These are phyloP conservation scores for Pteruthius melanotis DNA, from an alignment of 2,113 vertebrate genomes.

Conservation along the genomic window DNA sequence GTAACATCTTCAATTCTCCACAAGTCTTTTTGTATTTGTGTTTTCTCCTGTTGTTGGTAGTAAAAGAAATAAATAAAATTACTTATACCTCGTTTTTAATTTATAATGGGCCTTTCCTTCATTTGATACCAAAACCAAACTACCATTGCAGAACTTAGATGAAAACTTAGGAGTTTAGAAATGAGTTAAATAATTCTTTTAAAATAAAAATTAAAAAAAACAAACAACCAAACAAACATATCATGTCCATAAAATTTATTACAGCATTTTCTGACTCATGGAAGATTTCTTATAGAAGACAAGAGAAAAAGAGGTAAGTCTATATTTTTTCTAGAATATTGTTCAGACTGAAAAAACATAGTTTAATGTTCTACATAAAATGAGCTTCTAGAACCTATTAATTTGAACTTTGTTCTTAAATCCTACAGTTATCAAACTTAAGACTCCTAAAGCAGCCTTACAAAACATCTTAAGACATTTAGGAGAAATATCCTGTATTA, in stretches of 20 bases:
- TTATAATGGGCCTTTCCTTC: neutral
- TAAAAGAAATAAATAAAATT: neutral
- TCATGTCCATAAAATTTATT: neutral
- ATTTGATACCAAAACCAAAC: neutral
- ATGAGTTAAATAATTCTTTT: neutral
- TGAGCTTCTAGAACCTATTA: neutral
- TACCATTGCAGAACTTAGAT: neutral
- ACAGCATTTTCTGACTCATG: neutral
- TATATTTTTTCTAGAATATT: neutral
- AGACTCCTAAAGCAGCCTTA: neutral
- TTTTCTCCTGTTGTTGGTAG: conserved; percentile 80
- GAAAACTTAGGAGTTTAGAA: neutral
- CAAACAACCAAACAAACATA: neutral
- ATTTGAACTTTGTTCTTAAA: neutral
- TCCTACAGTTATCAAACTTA: neutral
- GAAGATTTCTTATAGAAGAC: neutral
- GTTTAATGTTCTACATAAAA: neutral
- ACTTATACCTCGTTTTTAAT: neutral
- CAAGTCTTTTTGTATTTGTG: conserved; percentile 92
- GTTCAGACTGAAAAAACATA: neutral
- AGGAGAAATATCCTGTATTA: neutral
- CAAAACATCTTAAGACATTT: neutral
- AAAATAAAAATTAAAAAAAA: neutral
- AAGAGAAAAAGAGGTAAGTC: neutral
- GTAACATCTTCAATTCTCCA: conserved; percentile 97